These are phyloP conservation scores for Grallaria varia DNA, from an alignment of 2,113 vertebrate species.

Conservation along the genomic window DNA sequence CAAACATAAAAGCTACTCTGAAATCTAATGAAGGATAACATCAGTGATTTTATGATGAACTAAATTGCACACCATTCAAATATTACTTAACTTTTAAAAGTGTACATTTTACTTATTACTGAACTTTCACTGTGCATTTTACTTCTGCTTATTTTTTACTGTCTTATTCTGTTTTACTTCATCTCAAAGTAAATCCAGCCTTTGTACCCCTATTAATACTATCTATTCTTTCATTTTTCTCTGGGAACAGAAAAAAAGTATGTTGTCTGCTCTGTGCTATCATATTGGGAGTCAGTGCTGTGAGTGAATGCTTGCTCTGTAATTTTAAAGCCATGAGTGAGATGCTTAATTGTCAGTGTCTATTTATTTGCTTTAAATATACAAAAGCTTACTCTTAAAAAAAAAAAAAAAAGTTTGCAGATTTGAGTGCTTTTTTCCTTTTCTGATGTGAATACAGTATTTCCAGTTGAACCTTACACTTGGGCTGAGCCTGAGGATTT, in stretches of 20 bases:
- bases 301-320: not conserved
- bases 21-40: not conserved
- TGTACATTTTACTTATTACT: not conserved
- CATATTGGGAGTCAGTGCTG: not conserved
- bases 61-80: not conserved
- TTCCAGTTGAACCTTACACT: not conserved
- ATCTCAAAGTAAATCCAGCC: not conserved
- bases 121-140: not conserved
- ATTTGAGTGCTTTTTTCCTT: not conserved
- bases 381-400: not conserved
- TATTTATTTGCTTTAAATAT: not conserved
- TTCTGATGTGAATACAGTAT: not conserved
- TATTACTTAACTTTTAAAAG: not conserved
- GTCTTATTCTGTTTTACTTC: not conserved
- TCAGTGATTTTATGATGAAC: not conserved
- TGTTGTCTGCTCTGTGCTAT: not conserved
- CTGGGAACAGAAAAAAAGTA: not conserved
- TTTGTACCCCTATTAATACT: not conserved
- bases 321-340: not conserved
- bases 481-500: not conserved
- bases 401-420: not conserved
- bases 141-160: not conserved
- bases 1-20: not conserved
- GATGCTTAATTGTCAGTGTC: not conserved
- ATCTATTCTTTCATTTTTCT: not conserved